These are phyloP conservation scores for Theropithecus gelada DNA, from an alignment of 2,113 vertebrate genomes.

Conservation along the genomic window DNA sequence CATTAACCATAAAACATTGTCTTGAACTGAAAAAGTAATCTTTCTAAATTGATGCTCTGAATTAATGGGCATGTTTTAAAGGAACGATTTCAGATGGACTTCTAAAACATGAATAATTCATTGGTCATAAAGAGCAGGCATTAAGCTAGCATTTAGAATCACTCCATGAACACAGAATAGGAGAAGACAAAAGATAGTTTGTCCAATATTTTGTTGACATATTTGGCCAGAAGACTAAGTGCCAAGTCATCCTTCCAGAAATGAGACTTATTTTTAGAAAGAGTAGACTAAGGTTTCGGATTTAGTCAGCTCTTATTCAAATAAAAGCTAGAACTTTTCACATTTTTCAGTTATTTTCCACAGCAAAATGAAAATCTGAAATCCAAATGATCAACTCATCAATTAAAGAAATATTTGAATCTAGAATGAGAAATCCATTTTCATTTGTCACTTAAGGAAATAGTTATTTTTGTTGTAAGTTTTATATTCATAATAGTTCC, in stretches of 20 bases:
- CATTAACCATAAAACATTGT: conserved; percentile 2
- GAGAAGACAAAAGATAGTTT: neutral
- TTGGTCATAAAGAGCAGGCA: conserved; percentile 28
- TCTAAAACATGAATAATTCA: conserved; percentile 69
- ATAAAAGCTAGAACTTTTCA: neutral
- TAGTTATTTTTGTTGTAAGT: neutral
- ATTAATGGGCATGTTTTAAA: conserved; percentile 60
- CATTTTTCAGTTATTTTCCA: neutral
- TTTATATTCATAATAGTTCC: neutral
- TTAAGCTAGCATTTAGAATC: conserved; percentile 41
- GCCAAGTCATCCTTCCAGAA: neutral
- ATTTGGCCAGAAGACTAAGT: conserved; percentile 34
- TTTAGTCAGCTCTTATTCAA: conserved; percentile 34
- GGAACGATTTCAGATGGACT: conserved; percentile 40
- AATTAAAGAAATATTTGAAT: neutral
- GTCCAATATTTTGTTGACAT: neutral
- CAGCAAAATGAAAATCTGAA: conserved; percentile 30
- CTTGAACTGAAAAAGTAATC: conserved; percentile 44
- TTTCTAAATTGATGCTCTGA: conserved; percentile 53
- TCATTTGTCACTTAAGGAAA: neutral
- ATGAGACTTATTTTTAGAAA: conserved; percentile 50
- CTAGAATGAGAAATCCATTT: conserved; percentile 15
- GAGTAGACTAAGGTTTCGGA: neutral
- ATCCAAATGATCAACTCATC: neutral
- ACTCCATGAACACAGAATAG: neutral